Evolutionary conservation across 2,797 vertebrate species (phyloP), one percentile per base, ranked within the genome.

Genomic region (Amniataba percoides): DNA sequence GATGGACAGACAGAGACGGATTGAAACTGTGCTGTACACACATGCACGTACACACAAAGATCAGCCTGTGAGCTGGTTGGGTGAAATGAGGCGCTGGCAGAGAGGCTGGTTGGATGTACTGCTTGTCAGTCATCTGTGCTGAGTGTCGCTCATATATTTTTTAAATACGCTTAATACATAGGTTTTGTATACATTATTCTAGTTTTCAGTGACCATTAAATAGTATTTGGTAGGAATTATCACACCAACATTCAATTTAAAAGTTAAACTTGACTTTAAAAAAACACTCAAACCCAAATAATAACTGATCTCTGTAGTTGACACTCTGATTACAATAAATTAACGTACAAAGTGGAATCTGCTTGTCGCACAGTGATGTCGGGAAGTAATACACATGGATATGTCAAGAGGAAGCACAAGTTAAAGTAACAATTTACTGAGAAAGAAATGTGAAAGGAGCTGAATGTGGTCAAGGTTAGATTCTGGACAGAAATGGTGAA

Each of bases 401-500:
- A 13, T 13, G 12, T 6, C 18, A 15, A 62, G 64, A 74, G 18
- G 58, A 69, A 71, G 4, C 42, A 42, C 13, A 34, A n/a, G 25
- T 21, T 39, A 49, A 36, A 65, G 43, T 53, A 3, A 64, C 55
- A 56, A 55, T 67, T 42, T 5, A 62, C 14, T 62, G 9, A 12
- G 4, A 40, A 25, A 36, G 19, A 71, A 68, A 67, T 36, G 63
- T 61, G 27, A 53, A 46, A 59, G 46, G 53, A 45, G 65, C 52
- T 73, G 53, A 78, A 71, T 52, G 71, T 67, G 68, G 80, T 87
- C 63, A 81, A 80, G 63, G 62, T 83, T 66, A 13, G 48, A 82
- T 46, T 70, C 18, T 11, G 65, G 65, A 66, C 68, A 36, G 27
- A 56, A 77, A 21, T 3, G 49, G 23, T 60, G 65, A 74, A 78